Conservation (phyloP, 1,140 invertebrate species). For the Cyclina sinensis region DNA sequence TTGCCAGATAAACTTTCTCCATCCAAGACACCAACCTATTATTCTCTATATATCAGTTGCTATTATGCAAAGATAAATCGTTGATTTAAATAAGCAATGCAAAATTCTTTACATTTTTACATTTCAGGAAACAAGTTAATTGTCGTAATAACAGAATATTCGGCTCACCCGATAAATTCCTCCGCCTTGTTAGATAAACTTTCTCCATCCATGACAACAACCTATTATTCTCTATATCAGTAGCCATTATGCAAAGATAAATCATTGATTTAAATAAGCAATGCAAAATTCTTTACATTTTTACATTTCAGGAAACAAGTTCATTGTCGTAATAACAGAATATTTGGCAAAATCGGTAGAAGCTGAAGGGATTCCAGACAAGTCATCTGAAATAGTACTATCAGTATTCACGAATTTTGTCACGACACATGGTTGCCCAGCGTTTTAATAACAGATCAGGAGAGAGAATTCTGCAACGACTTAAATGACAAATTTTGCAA, state of each 20-base stretch:
- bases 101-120: too few relatives aligned
- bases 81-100: too few relatives aligned
- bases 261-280: not conserved
- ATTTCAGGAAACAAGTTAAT: constrained; percentile 9
- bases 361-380: constrained; percentile 22
- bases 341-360: constrained; percentile 48
- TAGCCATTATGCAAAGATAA: not conserved
- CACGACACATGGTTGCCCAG: constrained; percentile 32
- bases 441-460: constrained; percentile 37
- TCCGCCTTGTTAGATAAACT: too few relatives aligned
- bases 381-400: not conserved
- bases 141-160: constrained; percentile 15
- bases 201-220: too few relatives aligned
- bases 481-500: constrained; percentile 63
- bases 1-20: too few relatives aligned
- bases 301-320: constrained; percentile 23
- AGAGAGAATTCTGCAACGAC: constrained; percentile 51
- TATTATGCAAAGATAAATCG: too few relatives aligned
- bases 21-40: too few relatives aligned
- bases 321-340: constrained; percentile 30
- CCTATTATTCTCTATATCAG: too few relatives aligned
- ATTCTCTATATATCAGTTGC: too few relatives aligned
- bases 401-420: constrained; percentile 21
- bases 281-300: not conserved
- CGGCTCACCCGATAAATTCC: too few relatives aligned